phyloP scores from a whole-genome alignment of 2,888 invertebrate species.

The Sussaba pulchella region DNA sequence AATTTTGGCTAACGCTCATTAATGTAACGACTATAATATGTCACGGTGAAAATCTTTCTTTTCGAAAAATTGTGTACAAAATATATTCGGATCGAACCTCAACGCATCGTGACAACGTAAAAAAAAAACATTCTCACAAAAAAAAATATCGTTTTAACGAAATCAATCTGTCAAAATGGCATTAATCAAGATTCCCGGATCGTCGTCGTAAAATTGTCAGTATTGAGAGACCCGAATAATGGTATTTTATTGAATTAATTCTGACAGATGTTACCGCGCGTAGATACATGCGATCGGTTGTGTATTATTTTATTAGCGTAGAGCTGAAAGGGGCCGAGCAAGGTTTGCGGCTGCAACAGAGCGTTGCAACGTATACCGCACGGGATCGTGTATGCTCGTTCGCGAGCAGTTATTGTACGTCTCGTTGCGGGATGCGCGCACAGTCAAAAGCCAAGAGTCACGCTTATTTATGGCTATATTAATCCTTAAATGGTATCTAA shows the following conservation, averaged over 20 bases:
- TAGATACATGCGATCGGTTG: slow-evolving; percentile 56
- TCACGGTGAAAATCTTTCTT: too few species aligned
- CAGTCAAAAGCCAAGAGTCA: slow-evolving; percentile 73
- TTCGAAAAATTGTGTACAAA: too few species aligned
- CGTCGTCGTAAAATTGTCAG: not conserved
- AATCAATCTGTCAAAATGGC: too few species aligned
- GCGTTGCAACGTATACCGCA: slow-evolving; percentile 49
- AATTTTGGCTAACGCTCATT: too few species aligned
- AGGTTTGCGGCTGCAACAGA: slow-evolving; percentile 53
- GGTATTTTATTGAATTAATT: slow-evolving; percentile 20
- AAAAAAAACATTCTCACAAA: too few species aligned
- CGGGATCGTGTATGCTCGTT: not conserved
- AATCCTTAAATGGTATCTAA: slow-evolving; percentile 85
- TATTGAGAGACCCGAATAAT: not conserved
- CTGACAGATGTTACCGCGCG: slow-evolving; percentile 59
- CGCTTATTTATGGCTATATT: slow-evolving; percentile 84
- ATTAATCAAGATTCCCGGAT: too few species aligned
- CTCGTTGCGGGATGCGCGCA: slow-evolving; percentile 19
- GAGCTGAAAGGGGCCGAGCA: slow-evolving; percentile 7
- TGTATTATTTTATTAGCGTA: slow-evolving; percentile 66
- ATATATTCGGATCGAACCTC: too few species aligned
- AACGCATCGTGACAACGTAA: too few species aligned
- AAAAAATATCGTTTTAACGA: too few species aligned
- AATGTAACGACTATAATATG: too few species aligned
- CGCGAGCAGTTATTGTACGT: slow-evolving; percentile 66